These are phyloP conservation scores for Cirrhinus mrigala DNA, from an alignment of 2,797 vertebrate species.

Conservation along the genomic window DNA sequence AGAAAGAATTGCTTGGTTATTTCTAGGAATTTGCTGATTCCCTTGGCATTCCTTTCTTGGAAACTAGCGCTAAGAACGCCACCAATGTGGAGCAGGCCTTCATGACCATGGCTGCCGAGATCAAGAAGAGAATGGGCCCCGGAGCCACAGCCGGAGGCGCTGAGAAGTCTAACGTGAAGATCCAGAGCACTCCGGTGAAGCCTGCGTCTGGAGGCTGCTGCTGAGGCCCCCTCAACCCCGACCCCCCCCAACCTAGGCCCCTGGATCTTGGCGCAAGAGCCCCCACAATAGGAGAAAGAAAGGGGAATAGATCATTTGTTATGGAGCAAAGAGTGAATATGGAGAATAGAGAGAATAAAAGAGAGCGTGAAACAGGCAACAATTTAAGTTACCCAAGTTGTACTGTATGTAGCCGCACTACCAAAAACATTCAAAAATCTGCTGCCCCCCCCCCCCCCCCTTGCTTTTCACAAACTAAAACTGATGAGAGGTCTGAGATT, in stretches of 20 bases:
- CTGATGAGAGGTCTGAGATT: slow-evolving; percentile 62
- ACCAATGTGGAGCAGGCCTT: slow-evolving; percentile 99
- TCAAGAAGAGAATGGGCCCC: slow-evolving; percentile 98
- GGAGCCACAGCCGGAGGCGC: slow-evolving; percentile 92
- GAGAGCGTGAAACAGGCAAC: slow-evolving; percentile 83
- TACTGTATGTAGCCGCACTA: slow-evolving; percentile 99
- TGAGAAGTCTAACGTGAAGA: slow-evolving; percentile 95
- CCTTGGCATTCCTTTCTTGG: slow-evolving; percentile 97
- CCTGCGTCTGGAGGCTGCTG: slow-evolving; percentile 96
- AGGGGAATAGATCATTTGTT: slow-evolving; percentile 59
- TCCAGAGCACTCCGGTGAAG: slow-evolving; percentile 97
- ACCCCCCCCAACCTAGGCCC: slow-evolving; percentile 36
- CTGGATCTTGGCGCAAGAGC: slow-evolving; percentile 51
- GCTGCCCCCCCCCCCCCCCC: slow-evolving; percentile 58
- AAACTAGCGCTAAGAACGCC: slow-evolving; percentile 98
- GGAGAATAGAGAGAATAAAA: slow-evolving; percentile 47
- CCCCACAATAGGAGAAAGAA: slow-evolving; percentile 58
- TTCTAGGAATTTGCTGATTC: slow-evolving; percentile 97
- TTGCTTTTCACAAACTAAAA: slow-evolving; percentile 66
- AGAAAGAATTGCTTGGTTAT: not conserved
- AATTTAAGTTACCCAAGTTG: slow-evolving; percentile 91
- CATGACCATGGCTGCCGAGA: slow-evolving; percentile 99
- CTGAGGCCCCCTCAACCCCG: slow-evolving; percentile 83
- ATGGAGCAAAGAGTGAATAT: slow-evolving; percentile 56
- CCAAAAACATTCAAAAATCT: slow-evolving; percentile 80